Percentiles rank a stretch among this genome's conserved stretches.
These are phyloP conservation scores for Heterocephalus glaber DNA, from an alignment of 2,113 vertebrate species.

Conservation along the genomic window DNA sequence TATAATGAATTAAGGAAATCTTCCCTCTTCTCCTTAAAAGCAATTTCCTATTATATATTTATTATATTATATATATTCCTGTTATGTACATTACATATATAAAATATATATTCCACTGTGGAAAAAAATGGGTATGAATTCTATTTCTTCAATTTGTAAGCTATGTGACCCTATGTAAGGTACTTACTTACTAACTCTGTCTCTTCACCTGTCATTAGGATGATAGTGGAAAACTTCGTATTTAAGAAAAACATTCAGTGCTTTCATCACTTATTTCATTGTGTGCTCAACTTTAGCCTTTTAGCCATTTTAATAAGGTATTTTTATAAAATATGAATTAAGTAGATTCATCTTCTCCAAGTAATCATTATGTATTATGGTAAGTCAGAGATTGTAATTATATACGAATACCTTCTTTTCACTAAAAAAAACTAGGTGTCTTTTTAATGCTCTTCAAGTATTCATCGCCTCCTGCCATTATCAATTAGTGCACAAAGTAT, in stretches of 20 bases:
- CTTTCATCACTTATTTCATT: not conserved
- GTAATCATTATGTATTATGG: not conserved
- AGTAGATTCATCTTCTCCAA: not conserved
- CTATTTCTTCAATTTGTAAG: not conserved
- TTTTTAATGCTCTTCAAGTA: not conserved
- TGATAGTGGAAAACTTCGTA: not conserved
- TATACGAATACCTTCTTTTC: not conserved
- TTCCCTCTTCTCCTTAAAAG: not conserved
- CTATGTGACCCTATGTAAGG: not conserved
- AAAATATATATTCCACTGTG: not conserved
- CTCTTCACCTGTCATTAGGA: not conserved
- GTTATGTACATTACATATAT: no score
- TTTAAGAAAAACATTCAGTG: not conserved
- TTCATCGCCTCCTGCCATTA: not conserved
- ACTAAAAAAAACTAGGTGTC: not conserved
- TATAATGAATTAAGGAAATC: not conserved
- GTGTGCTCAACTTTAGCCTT: not conserved
- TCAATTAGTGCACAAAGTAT: not conserved
- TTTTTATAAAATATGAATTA: slow-evolving; percentile 1
- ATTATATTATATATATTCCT: not conserved
- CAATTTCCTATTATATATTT: not conserved
- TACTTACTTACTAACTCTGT: not conserved
- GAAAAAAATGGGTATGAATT: slow-evolving; percentile 12
- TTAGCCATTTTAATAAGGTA: not conserved
- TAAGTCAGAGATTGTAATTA: not conserved